Evolutionary conservation across 2,113 vertebrate species (phyloP), one percentile per base, ranked within the genome.

Genomic region (Istiophorus platypterus): DNA sequence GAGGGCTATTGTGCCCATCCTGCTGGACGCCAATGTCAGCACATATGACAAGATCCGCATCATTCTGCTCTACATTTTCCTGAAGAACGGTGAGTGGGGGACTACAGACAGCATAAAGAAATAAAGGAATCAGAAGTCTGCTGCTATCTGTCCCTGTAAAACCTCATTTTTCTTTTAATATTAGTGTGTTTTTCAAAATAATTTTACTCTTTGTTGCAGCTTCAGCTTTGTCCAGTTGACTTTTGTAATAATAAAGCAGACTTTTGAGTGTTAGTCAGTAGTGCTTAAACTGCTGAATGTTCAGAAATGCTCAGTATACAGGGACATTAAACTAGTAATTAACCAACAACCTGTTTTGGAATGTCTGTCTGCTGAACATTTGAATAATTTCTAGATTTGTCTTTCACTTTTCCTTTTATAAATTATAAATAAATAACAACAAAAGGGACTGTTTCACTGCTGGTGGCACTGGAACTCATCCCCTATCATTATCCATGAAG

Each of bases 21-120:
- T 99, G 84, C 95, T 99, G 89, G 98, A 99, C 20, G 95, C 96
- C 7, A 99, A 96, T 0, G 96, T 99, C 94, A 97, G 93, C 95
- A 99, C 97, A 57, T 97, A 98, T 0, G 98, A 99, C 95, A 99
- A 99, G 93, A 99, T 99, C 89, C 98, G 98, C 75, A 99, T 99
- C 94, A 99, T 99, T 92, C 90, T 99, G 72, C 98, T 99, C 64
- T 99, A 99, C 93, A 98, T 99, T 91, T 98, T 99, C 88, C 94
- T 99, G 84, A 99, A 99, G 95, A 99, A 99, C 0, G 98, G 98
- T 99, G 72, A 91, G 81, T 0, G 37, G 24, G 7, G 29, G 29
- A 10, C 9, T 5, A 5, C 22, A 70, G 34, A 10, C 1, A 12
- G 24, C 3, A 20, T 3, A 18, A 15, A 18, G 4, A 52, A 62